Base-by-base conservation (phyloP, 2,113 vertebrate genomes). In the Capricornis sumatraensis region DNA sequence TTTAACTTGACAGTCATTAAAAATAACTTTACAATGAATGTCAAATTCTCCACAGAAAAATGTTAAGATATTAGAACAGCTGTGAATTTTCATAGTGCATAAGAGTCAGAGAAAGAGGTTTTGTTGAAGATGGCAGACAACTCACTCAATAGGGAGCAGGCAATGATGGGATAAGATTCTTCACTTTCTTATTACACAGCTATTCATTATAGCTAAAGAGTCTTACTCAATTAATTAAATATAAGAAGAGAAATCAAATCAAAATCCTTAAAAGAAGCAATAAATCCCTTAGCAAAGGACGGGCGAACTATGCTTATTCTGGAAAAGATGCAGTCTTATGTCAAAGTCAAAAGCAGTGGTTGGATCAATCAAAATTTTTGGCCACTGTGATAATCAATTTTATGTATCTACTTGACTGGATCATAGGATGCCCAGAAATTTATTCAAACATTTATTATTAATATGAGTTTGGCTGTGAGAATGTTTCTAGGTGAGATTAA, bases 1-100 rank as follows among this genome's bases (percentile, higher is more conserved):
- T 79, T 95, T 90, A 89, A 91, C 87, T 95, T 87, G 50, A 84
- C 84, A 81, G 30, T 6, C 92, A 95, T 87, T 87, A 87, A 96
- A 96, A 96, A 87, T 58, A 92, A 6, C 23, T 94, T 94, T 57
- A 60, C 12, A 64, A 58, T 15, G 45, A 96, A 89, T 74, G 47
- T 50, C 60, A 82, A 94, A 96, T 79, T 95, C 25, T 84, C 40
- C 57, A 76, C 21, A 55, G 71, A 57, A 92, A 87, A 87, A 89
- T 90, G 19, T 76, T 79, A 89, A 5, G n/a, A 79, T 21, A 15
- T 15, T 33, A 58, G 11, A 84, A 30, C 1, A 47, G 33, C 88
- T 79, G 47, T 87, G 85, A 79, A 84, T 94, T 96, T 64, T 89
- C 83, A 71, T 60, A 74, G 43, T 67, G 25, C 16, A 1, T 9